phyloP scores from a whole-genome alignment of 2,888 invertebrate genomes.

The Rhyacophila evoluta region DNA sequence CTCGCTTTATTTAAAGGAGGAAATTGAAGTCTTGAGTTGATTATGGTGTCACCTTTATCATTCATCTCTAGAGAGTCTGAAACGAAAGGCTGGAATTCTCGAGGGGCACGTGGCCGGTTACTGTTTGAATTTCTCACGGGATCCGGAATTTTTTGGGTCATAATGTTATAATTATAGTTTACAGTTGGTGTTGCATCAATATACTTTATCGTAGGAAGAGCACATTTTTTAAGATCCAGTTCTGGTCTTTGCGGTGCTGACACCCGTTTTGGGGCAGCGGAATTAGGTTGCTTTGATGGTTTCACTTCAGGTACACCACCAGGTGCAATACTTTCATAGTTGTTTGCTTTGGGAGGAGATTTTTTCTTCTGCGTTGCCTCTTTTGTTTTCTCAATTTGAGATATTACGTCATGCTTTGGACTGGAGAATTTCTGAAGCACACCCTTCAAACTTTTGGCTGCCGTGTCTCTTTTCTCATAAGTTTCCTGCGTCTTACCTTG shows the following conservation, averaged over 20 bases:
- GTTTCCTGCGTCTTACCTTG: constrained; percentile 67
- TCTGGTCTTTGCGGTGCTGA: neutral
- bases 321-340: neutral
- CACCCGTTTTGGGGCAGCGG: neutral
- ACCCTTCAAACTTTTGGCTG: constrained; percentile 67
- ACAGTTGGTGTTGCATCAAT: constrained; percentile 38
- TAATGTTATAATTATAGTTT: constrained; percentile 30
- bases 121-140: neutral
- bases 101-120: constrained; percentile 57
- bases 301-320: neutral
- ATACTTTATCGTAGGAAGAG: constrained; percentile 49
- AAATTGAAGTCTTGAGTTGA: constrained; percentile 57
- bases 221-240: constrained; percentile 14
- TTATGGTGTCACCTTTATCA: constrained; percentile 61
- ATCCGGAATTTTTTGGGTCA: constrained; percentile 18
- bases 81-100: constrained; percentile 56
- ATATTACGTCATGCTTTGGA: constrained; percentile 60
- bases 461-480: constrained; percentile 66
- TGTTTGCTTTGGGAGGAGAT: constrained; percentile 26
- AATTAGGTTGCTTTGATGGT: neutral
- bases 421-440: constrained; percentile 70
- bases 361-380: constrained; percentile 55
- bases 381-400: constrained; percentile 58
- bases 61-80: constrained; percentile 59
- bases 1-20: constrained; percentile 54